Percentiles rank a stretch among this genome's conserved stretches.
Evolutionary conservation across 1,140 invertebrate genomes (phyloP).

Genomic region (Ylistrum balloti): DNA sequence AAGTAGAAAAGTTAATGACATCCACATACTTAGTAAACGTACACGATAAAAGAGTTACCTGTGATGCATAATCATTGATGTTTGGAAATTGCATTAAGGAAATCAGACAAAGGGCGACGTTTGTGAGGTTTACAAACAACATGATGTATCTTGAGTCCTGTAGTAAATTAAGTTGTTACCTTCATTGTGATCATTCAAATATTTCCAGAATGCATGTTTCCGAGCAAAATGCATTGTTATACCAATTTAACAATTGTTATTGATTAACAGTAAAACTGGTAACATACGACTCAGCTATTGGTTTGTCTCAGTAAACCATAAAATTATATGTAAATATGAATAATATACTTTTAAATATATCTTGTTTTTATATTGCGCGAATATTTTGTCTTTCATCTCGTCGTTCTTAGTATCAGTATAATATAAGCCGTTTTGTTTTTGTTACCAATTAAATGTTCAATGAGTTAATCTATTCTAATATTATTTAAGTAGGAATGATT

Average conservation of each 20-base stretch:
- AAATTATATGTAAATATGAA: too few relatives aligned
- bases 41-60: background rate
- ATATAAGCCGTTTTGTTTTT: too few relatives aligned
- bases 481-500: too few relatives aligned
- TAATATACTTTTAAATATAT: too few relatives aligned
- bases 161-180: background rate
- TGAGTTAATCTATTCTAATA: too few relatives aligned
- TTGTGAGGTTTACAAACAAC: background rate
- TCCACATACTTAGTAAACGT: background rate
- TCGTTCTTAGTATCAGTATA: too few relatives aligned
- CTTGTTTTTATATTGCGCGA: too few relatives aligned
- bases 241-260: background rate
- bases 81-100: background rate
- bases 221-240: background rate
- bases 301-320: too few relatives aligned
- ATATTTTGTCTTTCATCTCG: too few relatives aligned
- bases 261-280: too few relatives aligned
- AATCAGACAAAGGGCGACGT: background rate
- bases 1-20: background rate
- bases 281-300: too few relatives aligned
- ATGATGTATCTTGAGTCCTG: background rate
- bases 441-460: too few relatives aligned
- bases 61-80: slow-evolving; percentile 2
- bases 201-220: background rate
- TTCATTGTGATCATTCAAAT: background rate